These are phyloP conservation scores for Samia ricini DNA, from an alignment of 1,140 invertebrate species.

Conservation along the genomic window DNA sequence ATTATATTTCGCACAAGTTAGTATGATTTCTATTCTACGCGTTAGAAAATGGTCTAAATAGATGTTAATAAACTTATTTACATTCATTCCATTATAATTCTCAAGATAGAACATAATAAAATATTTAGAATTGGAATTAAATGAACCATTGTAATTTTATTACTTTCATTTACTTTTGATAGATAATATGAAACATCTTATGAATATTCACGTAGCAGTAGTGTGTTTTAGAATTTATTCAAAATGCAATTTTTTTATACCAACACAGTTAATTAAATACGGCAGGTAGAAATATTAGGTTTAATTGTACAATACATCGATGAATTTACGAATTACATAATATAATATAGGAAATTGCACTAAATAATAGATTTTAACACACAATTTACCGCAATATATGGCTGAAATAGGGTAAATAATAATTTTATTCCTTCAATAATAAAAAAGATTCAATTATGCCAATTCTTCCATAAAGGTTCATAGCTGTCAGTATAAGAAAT, in stretches of 20 bases:
- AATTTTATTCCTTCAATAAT: no score
- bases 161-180: background rate
- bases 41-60: no score
- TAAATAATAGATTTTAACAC: background rate
- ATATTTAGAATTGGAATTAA: background rate
- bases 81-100: no score
- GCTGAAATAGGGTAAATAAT: no score
- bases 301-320: conserved; percentile 12
- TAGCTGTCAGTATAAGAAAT: no score
- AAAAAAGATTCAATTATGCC: no score
- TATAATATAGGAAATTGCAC: background rate
- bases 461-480: no score
- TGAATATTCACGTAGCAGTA: conserved; percentile 24
- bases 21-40: no score
- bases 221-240: background rate
- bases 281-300: conserved; percentile 7
- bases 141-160: background rate
- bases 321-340: conserved; percentile 17
- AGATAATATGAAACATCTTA: conserved; percentile 18
- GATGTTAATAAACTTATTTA: no score
- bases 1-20: no score
- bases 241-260: background rate
- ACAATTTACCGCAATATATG: no score
- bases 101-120: no score
- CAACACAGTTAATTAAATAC: conserved; percentile 1